Percentiles rank a stretch among this genome's conserved stretches.
These are phyloP conservation scores for Hofmannophila pseudospretella DNA, from an alignment of 2,888 invertebrate genomes.

Conservation along the genomic window DNA sequence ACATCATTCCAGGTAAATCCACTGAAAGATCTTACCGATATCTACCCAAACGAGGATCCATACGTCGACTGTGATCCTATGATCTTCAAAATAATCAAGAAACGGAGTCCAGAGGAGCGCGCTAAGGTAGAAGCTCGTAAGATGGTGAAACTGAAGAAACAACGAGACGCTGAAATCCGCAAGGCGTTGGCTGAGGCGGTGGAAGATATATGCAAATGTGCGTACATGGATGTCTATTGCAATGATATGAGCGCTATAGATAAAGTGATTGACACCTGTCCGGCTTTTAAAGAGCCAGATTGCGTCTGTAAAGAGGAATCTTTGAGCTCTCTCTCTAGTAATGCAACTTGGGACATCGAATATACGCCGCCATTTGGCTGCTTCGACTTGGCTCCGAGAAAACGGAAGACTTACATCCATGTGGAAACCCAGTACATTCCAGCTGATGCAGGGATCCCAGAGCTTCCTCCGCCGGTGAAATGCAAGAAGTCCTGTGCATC, in stretches of 20 bases:
- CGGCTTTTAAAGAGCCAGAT: slow-evolving; percentile 64
- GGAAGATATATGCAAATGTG: slow-evolving; percentile 69
- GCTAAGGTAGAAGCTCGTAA: slow-evolving; percentile 74
- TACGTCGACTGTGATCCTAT: slow-evolving; percentile 83
- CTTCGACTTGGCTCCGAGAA: slow-evolving; percentile 77
- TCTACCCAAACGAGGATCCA: slow-evolving; percentile 80
- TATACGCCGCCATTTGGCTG: slow-evolving; percentile 85
- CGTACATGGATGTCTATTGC: slow-evolving; percentile 71
- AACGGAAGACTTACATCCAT: slow-evolving; percentile 68
- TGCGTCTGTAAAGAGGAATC: slow-evolving; percentile 62
- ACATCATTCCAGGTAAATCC: slow-evolving; percentile 82
- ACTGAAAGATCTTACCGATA: slow-evolving; percentile 77
- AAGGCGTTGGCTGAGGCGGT: slow-evolving; percentile 65
- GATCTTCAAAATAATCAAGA: slow-evolving; percentile 81
- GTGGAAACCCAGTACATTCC: slow-evolving; percentile 80
- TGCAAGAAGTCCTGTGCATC: slow-evolving; percentile 41
- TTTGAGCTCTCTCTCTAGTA: slow-evolving; percentile 68
- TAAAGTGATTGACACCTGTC: slow-evolving; percentile 62
- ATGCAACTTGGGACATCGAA: slow-evolving; percentile 83
- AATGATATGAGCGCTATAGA: slow-evolving; percentile 66
- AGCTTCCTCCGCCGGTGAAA: slow-evolving; percentile 33
- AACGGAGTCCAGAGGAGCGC: slow-evolving; percentile 72
- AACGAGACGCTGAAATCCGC: slow-evolving; percentile 70
- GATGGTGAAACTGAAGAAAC: slow-evolving; percentile 75
- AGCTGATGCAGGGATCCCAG: slow-evolving; percentile 68